A percentile compares a stretch with the other conserved stretches of the same genome.
phyloP scores from a whole-genome alignment of 2,113 vertebrate species.

The Myiozetetes cayanensis region DNA sequence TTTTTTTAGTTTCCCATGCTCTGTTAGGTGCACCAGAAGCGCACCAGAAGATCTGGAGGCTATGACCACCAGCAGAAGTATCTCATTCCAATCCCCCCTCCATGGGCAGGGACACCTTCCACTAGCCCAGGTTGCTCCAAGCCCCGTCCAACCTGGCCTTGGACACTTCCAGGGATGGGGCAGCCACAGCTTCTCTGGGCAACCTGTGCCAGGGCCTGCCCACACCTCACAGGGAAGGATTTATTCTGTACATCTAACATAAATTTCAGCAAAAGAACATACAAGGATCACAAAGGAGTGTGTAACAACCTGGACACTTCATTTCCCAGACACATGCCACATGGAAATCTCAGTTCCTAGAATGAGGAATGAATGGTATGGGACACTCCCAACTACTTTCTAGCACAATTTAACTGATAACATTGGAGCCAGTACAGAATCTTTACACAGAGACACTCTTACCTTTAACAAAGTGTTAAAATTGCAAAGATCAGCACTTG shows the following conservation, averaged over 20 bases:
- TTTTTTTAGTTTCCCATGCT: not conserved
- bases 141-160: not conserved
- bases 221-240: not conserved
- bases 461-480: fast-evolving
- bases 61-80: not conserved
- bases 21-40: not conserved
- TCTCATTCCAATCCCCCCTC: not conserved
- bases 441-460: fast-evolving
- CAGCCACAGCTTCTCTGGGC: not conserved
- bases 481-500: not conserved
- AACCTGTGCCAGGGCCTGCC: not conserved
- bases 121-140: not conserved
- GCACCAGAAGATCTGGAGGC: not conserved
- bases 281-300: not conserved
- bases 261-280: not conserved
- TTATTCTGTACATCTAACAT: not conserved
- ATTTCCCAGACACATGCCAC: not conserved
- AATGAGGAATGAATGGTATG: fast-evolving
- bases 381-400: not conserved
- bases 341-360: not conserved
- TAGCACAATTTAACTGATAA: not conserved
- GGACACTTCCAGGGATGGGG: not conserved
- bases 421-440: fast-evolving
- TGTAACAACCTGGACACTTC: not conserved
- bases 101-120: not conserved